Conservation (phyloP, 2,797 vertebrate species). For the Aeoliscus strigatus region DNA sequence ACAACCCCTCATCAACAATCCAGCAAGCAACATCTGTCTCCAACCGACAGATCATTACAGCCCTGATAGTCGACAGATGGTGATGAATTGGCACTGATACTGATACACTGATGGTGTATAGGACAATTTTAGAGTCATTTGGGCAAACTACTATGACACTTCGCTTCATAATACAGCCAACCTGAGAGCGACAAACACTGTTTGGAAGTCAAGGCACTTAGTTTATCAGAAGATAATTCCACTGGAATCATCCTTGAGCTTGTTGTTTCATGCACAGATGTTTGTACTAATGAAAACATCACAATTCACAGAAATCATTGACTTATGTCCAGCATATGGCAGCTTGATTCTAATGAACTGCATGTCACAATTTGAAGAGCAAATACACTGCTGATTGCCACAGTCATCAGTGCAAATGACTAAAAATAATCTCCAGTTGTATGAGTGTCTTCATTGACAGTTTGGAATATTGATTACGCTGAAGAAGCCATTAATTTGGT, state of each 20-base stretch:
- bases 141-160: constrained; percentile 53
- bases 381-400: constrained; percentile 28
- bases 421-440: constrained; percentile 3
- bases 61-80: constrained; percentile 59
- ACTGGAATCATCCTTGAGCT: constrained; percentile 17
- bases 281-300: constrained; percentile 34
- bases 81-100: constrained; percentile 60
- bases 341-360: constrained; percentile 29
- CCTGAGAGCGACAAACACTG: constrained; percentile 23
- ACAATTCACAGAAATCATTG: constrained; percentile 22
- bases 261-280: constrained; percentile 36
- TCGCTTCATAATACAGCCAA: constrained; percentile 32
- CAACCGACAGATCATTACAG: constrained; percentile 60
- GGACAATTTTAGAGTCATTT: constrained; percentile 49
- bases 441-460: constrained; percentile 1
- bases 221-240: constrained; percentile 28
- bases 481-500: constrained; percentile 1
- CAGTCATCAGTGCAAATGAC: constrained; percentile 1
- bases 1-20: constrained; percentile 32
- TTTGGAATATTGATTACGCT: not conserved
- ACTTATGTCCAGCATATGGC: constrained; percentile 39
- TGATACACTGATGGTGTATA: too few relatives aligned
- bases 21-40: constrained; percentile 49
- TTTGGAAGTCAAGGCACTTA: constrained; percentile 8
- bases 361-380: constrained; percentile 17